A percentile compares a stretch with the other conserved stretches of the same genome.
These are phyloP conservation scores for Haliclona indistincta DNA, from an alignment of 37 sponge, comb jelly and placozoan species.

Conservation along the genomic window DNA sequence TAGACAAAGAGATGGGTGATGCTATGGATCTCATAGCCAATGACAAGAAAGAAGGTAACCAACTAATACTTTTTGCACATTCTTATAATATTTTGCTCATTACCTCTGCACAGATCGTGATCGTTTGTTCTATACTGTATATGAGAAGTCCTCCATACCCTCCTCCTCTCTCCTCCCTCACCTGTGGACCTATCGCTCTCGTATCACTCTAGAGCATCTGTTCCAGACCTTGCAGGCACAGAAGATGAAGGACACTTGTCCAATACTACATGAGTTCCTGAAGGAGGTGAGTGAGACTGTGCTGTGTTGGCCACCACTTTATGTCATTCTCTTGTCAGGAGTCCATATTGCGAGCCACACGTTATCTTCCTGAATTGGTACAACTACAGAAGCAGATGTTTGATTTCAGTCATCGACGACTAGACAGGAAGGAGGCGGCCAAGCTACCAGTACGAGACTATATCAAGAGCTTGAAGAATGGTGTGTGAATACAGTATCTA, in stretches of 20 bases:
- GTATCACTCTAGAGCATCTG: conserved; percentile 66
- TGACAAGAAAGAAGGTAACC: conserved; percentile 61
- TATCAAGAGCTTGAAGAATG: conserved; percentile 6
- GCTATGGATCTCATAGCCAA: conserved; percentile 39
- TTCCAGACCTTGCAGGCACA: conserved; percentile 22
- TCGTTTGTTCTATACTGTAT: conserved; percentile 52
- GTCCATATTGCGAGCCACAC: conserved; percentile 53
- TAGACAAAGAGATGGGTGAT: conserved; percentile 11
- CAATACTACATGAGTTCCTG: conserved; percentile 62
- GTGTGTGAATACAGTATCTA: too few relatives aligned
- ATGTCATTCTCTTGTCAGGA: conserved; percentile 62
- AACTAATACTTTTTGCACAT: too few relatives aligned
- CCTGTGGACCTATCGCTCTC: conserved; percentile 61
- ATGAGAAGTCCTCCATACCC: conserved; percentile 39
- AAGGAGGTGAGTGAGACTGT: conserved; percentile 32
- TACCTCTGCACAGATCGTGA: conserved; percentile 67
- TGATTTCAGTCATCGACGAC: conserved; percentile 34
- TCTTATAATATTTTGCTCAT: neutral
- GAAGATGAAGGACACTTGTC: conserved; percentile 30
- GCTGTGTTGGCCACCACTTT: too few relatives aligned
- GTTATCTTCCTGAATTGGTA: conserved; percentile 73
- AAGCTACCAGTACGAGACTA: conserved; percentile 47
- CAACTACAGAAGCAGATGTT: conserved; percentile 58
- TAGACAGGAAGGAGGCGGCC: conserved; percentile 40
- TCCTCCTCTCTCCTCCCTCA: conserved; percentile 27